These are phyloP conservation scores for Xylocopa sonorina DNA, from an alignment of 1,140 invertebrate genomes.

Conservation along the genomic window DNA sequence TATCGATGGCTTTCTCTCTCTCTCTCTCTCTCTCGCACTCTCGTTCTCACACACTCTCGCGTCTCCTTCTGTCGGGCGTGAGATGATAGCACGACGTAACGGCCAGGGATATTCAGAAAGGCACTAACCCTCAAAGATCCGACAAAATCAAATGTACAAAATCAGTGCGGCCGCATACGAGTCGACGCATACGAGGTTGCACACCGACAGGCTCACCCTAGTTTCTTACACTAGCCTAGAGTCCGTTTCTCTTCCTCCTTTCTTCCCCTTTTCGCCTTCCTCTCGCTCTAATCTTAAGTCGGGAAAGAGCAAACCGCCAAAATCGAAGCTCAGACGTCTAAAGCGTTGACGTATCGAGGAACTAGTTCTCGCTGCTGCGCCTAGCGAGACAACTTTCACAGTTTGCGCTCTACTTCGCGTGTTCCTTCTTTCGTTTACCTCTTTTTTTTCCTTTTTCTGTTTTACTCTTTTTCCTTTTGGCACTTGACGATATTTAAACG, in stretches of 20 bases:
- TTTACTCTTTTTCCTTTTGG: constrained; percentile 17
- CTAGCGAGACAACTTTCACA: not conserved
- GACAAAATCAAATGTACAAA: constrained; percentile 68
- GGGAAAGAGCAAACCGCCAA: constrained; percentile 33
- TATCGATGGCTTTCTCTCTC: constrained; percentile 45
- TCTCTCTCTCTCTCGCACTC: no score
- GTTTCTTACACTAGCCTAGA: constrained; percentile 24
- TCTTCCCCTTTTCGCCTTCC: not conserved
- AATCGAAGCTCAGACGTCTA: constrained; percentile 24
- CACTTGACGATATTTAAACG: constrained; percentile 21
- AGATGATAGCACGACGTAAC: constrained; percentile 44
- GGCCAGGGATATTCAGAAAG: constrained; percentile 69
- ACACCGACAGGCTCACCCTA: constrained; percentile 30
- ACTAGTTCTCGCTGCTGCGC: not conserved
- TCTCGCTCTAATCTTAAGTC: not conserved
- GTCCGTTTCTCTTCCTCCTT: not conserved
- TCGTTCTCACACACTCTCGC: no score
- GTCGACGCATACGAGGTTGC: constrained; percentile 39
- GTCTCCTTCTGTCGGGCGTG: constrained; percentile 31
- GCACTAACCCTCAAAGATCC: constrained; percentile 73
- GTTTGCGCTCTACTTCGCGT: not conserved
- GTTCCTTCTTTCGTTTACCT: no score
- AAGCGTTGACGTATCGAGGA: not conserved
- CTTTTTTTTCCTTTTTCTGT: not conserved
- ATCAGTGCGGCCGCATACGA: constrained; percentile 60